Conservation (phyloP, 1,140 invertebrate species). For the Apis laboriosa region DNA sequence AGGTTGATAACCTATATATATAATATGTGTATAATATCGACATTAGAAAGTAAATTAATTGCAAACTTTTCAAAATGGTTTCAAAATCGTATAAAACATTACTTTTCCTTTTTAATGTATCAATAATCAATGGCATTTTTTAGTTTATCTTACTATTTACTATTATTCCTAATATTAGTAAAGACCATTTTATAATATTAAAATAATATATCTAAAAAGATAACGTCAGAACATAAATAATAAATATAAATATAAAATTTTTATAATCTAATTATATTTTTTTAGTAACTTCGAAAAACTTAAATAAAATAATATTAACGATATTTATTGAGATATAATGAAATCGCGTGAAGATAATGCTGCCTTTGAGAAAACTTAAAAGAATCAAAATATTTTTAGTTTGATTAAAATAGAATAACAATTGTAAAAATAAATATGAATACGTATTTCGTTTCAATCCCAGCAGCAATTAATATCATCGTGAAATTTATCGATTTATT, state of each 20-base stretch:
- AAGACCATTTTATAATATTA: not conserved
- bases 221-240: not conserved
- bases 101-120: not conserved
- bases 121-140: not conserved
- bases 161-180: not conserved
- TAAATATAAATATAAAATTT: not conserved
- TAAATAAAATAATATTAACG: not conserved
- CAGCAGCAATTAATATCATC: no score
- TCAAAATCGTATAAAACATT: not conserved
- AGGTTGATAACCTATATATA: not conserved
- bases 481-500: no score
- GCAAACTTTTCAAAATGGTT: not conserved
- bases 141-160: not conserved
- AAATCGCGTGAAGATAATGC: no score
- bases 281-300: not conserved
- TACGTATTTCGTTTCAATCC: no score
- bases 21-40: slow-evolving; percentile 5
- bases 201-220: not conserved
- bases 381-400: no score
- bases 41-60: not conserved
- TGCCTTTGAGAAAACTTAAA: no score
- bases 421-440: no score
- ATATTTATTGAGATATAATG: no score
- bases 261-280: not conserved
- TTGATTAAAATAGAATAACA: no score